phyloP scores from a whole-genome alignment of 2,797 vertebrate species.

The Merluccius polli region DNA sequence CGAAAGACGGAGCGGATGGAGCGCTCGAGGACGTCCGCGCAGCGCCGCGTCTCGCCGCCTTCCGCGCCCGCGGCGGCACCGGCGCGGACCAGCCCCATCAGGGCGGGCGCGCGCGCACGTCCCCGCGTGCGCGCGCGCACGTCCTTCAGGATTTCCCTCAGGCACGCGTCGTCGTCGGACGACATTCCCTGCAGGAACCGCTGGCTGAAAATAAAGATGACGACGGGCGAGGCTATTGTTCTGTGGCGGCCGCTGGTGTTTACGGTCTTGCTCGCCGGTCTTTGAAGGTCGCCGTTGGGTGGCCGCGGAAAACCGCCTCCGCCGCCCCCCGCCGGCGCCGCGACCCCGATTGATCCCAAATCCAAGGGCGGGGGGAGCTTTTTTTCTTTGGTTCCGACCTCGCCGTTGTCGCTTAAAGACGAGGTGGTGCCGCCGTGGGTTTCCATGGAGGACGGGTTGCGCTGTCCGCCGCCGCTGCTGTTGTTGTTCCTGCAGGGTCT shows the following conservation, averaged over 20 bases:
- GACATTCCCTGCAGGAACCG: constrained; percentile 46
- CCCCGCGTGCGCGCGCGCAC: constrained; percentile 65
- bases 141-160: constrained; percentile 74
- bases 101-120: constrained; percentile 53
- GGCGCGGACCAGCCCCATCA: constrained; percentile 68
- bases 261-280: constrained; percentile 23
- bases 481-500: background rate
- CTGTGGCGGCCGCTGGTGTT: constrained; percentile 44
- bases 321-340: background rate
- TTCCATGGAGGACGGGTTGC: background rate
- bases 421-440: background rate
- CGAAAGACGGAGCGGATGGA: constrained; percentile 67
- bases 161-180: constrained; percentile 38
- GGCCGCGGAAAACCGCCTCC: background rate
- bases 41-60: constrained; percentile 43
- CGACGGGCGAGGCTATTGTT: constrained; percentile 59
- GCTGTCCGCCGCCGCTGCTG: background rate
- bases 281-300: constrained; percentile 19
- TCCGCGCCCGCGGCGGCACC: no score
- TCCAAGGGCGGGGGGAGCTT: constrained; percentile 16
- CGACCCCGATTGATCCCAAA: constrained; percentile 10
- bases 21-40: constrained; percentile 55
- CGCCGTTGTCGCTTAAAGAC: no score
- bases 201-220: constrained; percentile 71
- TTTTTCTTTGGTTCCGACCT: constrained; percentile 1